phyloP scores from a whole-genome alignment of 1,140 invertebrate species.

The Nautilus pompilius region DNA sequence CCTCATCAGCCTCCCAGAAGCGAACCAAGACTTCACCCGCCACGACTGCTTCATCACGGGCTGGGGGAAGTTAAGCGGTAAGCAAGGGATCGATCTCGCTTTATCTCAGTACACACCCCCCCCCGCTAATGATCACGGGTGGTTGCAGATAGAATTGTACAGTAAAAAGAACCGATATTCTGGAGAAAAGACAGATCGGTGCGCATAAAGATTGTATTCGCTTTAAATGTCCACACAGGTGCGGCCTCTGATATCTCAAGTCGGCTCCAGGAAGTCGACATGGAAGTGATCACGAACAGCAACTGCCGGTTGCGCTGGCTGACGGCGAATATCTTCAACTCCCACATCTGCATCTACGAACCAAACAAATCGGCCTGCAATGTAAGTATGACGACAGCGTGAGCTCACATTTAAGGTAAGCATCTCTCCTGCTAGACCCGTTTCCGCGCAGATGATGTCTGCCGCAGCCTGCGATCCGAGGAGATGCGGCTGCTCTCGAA shows the following conservation, averaged over 20 bases:
- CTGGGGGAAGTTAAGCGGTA: conserved; percentile 7
- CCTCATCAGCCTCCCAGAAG: not conserved
- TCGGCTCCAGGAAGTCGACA: conserved; percentile 5
- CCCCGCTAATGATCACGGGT: not conserved
- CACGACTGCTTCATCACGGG: conserved; percentile 11
- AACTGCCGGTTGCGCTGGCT: conserved; percentile 4
- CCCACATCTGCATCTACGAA: conserved; percentile 11
- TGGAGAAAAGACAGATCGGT: not conserved
- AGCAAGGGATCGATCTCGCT: not conserved
- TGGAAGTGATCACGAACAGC: conserved; percentile 4
- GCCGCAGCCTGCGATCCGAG: too few relatives aligned
- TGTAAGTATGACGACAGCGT: not conserved
- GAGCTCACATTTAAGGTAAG: not conserved
- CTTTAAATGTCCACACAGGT: not conserved
- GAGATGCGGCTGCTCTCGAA: too few relatives aligned
- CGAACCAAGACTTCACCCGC: conserved; percentile 1
- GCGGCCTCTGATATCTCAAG: not conserved
- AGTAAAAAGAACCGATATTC: not conserved
- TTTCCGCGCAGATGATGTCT: too few relatives aligned
- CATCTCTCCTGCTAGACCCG: not conserved
- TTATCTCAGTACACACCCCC: not conserved
- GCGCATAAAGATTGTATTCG: not conserved
- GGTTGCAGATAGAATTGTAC: not conserved
- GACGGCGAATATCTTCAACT: conserved; percentile 5
- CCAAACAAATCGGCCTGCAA: conserved; percentile 12